Evolutionary conservation across 2,888 invertebrate species (phyloP).

Genomic region (Piscicola geometra): DNA sequence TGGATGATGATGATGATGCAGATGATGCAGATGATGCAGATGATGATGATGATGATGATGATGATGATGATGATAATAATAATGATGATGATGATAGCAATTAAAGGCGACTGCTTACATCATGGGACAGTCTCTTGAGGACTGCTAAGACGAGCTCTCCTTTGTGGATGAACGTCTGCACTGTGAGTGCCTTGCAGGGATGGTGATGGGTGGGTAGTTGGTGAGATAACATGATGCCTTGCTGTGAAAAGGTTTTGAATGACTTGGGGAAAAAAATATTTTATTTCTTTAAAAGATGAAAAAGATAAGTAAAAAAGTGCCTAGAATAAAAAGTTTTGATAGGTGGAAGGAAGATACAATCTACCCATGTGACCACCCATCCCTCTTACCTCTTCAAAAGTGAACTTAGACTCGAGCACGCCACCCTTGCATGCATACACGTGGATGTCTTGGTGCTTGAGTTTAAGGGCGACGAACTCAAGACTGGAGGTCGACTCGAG

Average conservation of each 20-base stretch:
- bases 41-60: no score
- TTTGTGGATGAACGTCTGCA: not conserved
- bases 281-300: not conserved
- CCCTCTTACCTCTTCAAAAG: not conserved
- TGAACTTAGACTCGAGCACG: not conserved
- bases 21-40: not conserved
- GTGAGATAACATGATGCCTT: not conserved
- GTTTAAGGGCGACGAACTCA: not conserved
- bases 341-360: no score
- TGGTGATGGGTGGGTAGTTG: no score
- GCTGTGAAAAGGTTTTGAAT: not conserved
- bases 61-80: no score
- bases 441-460: not conserved
- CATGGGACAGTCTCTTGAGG: not conserved
- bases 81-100: no score
- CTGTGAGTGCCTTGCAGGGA: slow-evolving; percentile 15
- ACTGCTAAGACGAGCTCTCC: not conserved
- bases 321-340: no score
- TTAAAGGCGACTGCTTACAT: no score
- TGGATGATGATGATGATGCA: not conserved
- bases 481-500: not conserved
- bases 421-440: not conserved
- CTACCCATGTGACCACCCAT: no score
- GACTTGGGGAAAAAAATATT: not conserved
- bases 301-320: not conserved